Evolutionary conservation across 1,140 invertebrate genomes (phyloP).

Genomic region (Planococcus citri): DNA sequence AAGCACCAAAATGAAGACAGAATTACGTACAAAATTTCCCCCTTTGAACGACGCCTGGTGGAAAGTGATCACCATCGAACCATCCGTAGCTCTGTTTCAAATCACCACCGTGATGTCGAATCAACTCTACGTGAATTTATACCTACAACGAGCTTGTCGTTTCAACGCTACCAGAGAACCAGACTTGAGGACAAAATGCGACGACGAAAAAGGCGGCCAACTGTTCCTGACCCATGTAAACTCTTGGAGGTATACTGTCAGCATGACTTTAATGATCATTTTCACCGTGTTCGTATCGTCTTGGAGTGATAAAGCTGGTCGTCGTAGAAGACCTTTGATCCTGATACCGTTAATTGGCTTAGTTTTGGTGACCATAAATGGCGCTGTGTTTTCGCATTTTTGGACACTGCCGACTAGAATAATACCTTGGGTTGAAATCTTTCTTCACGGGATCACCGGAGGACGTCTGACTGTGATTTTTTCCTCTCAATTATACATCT

Average conservation of each 20-base stretch:
- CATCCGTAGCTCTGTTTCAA: neutral
- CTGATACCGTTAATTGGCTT: constrained; percentile 32
- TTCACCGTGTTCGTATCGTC: constrained; percentile 29
- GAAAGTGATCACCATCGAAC: neutral
- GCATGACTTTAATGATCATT: constrained; percentile 25
- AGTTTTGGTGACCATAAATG: constrained; percentile 22
- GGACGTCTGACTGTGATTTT: constrained; percentile 14
- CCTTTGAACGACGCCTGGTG: neutral
- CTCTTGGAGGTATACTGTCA: neutral
- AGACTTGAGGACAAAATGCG: neutral
- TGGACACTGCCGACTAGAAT: constrained; percentile 25
- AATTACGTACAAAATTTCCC: neutral
- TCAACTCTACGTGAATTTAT: constrained; percentile 3
- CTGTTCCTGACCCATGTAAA: neutral
- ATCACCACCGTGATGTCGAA: neutral
- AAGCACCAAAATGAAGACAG: neutral
- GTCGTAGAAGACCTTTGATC: constrained; percentile 36
- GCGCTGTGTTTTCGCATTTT: constrained; percentile 24
- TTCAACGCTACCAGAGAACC: neutral
- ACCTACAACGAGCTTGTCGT: neutral
- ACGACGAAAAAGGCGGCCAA: neutral
- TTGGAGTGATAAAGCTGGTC: constrained; percentile 29
- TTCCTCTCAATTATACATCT: constrained; percentile 21
- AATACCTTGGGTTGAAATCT: constrained; percentile 25
- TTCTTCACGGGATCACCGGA: constrained; percentile 21